Evolutionary conservation across 2,888 invertebrate genomes (phyloP), one percentile per base, ranked within the genome.

Genomic region (Trichogramma dendrolimi): DNA sequence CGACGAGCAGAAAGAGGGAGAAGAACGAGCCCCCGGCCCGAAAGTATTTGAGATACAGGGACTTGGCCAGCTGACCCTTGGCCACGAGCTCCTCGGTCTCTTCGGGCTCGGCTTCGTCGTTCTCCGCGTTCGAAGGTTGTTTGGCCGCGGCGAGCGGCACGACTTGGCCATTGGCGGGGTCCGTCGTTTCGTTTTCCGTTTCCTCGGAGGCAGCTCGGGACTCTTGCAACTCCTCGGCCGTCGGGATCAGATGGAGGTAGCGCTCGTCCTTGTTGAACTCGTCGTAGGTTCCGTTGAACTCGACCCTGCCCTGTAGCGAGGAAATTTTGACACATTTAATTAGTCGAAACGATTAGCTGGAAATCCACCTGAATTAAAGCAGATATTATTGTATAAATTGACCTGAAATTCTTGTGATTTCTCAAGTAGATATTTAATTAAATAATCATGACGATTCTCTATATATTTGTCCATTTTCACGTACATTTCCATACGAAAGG

Each of bases 31-130:
- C 86, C 55, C 92, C 91, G 4, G 89, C 86, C 63, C 81, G 82
- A 74, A 90, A 87, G 78, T 91, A 92, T 67, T 86, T 80, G 71
- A 79, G 74, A 73, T 91, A 92, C 42, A 89, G 42, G 0, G 82
- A 81, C 49, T 83, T 81, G 0, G 86, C 81, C 40, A 87, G 81
- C 8, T 82, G 81, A 72, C 91, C 91, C 74, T 83, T 84, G 67
- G 83, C 86, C 75, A 86, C 83, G n/a, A 86, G 75, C 74, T 89
- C 89, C 43, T 84, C 85, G 0, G 84, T 83, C 78, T 88, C 86
- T 70, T 83, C 72, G 1, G 85, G 83, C 60, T 86, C 86, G 6
- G 74, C 74, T 27, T 75, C 77, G 0, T 79, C 77, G 4, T 79
- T 79, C 2, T 71, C 68, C 4, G 67, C 67, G n/a, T 55, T 41